A percentile compares a stretch with the other conserved stretches of the same genome.
phyloP scores from a whole-genome alignment of 2,797 vertebrate genomes.

The Hylomyscus alleni region DNA sequence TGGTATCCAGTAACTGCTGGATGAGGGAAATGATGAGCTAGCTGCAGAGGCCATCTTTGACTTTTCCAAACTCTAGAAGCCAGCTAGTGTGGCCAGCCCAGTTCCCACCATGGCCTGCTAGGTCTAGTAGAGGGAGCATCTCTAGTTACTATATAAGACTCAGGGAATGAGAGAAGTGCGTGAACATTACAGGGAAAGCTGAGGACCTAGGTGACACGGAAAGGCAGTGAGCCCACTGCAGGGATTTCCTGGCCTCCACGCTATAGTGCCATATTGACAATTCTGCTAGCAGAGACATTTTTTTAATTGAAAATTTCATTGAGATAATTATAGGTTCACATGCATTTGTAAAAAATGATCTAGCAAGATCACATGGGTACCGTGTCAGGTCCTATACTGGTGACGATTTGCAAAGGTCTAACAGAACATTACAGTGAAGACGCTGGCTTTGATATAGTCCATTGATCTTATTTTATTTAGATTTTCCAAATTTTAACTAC shows the following conservation, averaged over 20 bases:
- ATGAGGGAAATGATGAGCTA: neutral
- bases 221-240: neutral
- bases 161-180: neutral
- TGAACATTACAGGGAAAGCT: neutral
- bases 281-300: neutral
- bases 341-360: neutral
- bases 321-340: neutral
- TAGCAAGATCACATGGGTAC: neutral
- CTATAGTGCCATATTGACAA: neutral
- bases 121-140: neutral
- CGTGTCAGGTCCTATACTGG: neutral
- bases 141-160: neutral
- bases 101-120: neutral
- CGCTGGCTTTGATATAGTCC: neutral
- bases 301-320: constrained; percentile 16
- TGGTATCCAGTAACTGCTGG: neutral
- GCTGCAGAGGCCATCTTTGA: neutral
- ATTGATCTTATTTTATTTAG: neutral
- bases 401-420: neutral
- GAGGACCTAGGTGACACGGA: neutral
- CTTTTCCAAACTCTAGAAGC: neutral
- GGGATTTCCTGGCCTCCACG: neutral
- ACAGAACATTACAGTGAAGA: neutral
- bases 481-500: neutral
- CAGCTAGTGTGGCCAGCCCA: neutral